phyloP scores from a whole-genome alignment of 2,888 invertebrate genomes.

The Andrena bicolor region DNA sequence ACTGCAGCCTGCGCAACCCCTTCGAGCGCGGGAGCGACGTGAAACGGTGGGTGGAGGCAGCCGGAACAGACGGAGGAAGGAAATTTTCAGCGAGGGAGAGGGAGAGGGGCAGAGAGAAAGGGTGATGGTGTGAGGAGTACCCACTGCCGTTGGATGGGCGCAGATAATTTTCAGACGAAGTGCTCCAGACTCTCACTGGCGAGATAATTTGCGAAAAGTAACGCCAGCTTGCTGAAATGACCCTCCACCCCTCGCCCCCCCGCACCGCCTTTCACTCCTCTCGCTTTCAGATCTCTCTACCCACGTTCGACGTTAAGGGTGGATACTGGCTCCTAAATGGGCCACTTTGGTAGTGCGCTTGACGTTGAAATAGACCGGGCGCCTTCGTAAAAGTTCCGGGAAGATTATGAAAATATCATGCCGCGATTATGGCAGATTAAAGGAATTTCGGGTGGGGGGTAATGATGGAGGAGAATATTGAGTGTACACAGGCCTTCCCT shows the following conservation, averaged over 20 bases:
- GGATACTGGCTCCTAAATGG: conserved; percentile 57
- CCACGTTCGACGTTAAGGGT: conserved; percentile 29
- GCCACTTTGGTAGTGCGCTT: conserved; percentile 57
- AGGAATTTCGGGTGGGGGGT: conserved; percentile 34
- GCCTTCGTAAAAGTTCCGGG: conserved; percentile 35
- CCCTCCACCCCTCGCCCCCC: conserved; percentile 1
- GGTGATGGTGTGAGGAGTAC: conserved; percentile 4
- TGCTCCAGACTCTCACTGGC: conserved; percentile 53
- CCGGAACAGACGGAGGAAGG: conserved; percentile 11
- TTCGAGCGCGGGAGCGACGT: conserved; percentile 24
- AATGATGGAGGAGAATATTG: conserved; percentile 37
- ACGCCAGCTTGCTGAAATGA: conserved; percentile 66
- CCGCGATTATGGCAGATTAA: conserved; percentile 49
- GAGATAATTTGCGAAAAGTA: conserved; percentile 77
- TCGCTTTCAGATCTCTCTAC: conserved; percentile 11
- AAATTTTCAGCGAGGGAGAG: conserved; percentile 10
- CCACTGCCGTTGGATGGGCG: conserved; percentile 54
- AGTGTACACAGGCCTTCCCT: background rate
- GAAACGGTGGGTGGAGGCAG: conserved; percentile 4
- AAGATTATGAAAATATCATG: conserved; percentile 62
- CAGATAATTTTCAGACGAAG: conserved; percentile 74
- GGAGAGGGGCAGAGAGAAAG: conserved; percentile 8
- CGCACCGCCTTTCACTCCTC: conserved; percentile 10
- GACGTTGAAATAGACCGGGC: conserved; percentile 48
- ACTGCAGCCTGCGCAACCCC: conserved; percentile 51